phyloP scores from a whole-genome alignment of 1,140 invertebrate species.

The Penaeus japonicus region DNA sequence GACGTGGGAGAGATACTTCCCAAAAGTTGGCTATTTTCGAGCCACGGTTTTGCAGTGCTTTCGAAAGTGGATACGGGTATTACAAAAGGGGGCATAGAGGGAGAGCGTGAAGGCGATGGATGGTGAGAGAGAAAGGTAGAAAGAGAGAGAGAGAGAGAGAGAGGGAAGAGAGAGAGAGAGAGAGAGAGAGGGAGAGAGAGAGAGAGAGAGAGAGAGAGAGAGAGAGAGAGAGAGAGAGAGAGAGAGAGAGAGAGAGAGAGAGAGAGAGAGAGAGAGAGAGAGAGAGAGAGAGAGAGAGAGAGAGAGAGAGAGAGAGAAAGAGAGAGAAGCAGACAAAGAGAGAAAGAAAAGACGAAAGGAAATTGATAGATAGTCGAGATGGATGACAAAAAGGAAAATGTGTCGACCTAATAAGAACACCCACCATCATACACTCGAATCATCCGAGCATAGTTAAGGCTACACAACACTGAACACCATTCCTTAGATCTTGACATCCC shows the following conservation, averaged over 20 bases:
- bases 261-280: no score
- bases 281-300: neutral
- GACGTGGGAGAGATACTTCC: no score
- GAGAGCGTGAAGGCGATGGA: neutral
- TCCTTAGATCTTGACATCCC: no score
- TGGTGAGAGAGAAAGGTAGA: neutral
- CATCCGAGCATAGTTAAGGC: no score
- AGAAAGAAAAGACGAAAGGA: neutral
- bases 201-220: neutral
- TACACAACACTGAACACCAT: no score
- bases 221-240: neutral
- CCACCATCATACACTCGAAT: no score
- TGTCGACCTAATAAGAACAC: no score
- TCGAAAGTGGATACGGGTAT: no score
- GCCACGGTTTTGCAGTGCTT: no score
- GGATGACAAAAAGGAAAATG: neutral
- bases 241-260: neutral
- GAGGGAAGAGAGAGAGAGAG: neutral
- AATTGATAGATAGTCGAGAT: neutral
- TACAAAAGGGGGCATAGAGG: neutral
- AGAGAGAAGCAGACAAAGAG: neutral
- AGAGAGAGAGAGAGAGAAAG: neutral
- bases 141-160: neutral
- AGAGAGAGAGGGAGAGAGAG: neutral
- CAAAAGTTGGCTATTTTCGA: no score